phyloP scores from a whole-genome alignment of 2,113 vertebrate genomes.

The Myrmecophaga tridactyla region DNA sequence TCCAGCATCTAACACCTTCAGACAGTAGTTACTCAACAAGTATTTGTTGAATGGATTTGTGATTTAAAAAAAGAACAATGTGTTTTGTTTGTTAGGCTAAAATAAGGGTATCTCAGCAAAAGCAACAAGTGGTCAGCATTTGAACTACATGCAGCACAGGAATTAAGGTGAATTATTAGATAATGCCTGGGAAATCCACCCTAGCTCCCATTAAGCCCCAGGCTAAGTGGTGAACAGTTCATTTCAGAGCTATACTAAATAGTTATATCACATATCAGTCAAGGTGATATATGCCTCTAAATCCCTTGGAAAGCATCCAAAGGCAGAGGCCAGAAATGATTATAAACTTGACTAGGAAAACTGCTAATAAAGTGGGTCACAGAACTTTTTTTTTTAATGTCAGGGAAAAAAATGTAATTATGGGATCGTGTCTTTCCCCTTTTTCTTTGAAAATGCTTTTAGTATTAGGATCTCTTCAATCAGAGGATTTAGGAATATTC shows the following conservation, averaged over 20 bases:
- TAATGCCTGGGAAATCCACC: slow-evolving; percentile 46
- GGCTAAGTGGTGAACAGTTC: slow-evolving; percentile 68
- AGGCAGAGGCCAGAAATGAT: slow-evolving; percentile 70
- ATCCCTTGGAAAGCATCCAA: slow-evolving; percentile 70
- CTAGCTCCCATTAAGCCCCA: slow-evolving; percentile 63
- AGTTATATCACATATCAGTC: slow-evolving; percentile 73
- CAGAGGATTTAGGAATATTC: slow-evolving; percentile 63
- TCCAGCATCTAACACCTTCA: not conserved
- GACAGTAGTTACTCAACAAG: not conserved
- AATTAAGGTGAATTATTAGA: slow-evolving; percentile 49
- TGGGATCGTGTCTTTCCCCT: slow-evolving; percentile 47
- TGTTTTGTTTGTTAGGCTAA: not conserved
- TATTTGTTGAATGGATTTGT: not conserved
- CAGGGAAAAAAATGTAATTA: slow-evolving; percentile 67
- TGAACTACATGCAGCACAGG: slow-evolving; percentile 34
- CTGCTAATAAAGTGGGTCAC: slow-evolving; percentile 71
- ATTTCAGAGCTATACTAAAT: slow-evolving; percentile 74
- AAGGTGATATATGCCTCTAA: slow-evolving; percentile 73
- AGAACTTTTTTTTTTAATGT: slow-evolving; percentile 56
- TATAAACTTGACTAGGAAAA: slow-evolving; percentile 69
- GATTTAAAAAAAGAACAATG: not conserved
- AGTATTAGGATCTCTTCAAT: slow-evolving; percentile 58
- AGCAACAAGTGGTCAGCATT: slow-evolving; percentile 51
- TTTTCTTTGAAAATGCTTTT: slow-evolving; percentile 64
- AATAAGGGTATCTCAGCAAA: not conserved